Evolutionary conservation across 2,113 vertebrate species (phyloP).

Genomic region (Xenotilapia leptura): DNA sequence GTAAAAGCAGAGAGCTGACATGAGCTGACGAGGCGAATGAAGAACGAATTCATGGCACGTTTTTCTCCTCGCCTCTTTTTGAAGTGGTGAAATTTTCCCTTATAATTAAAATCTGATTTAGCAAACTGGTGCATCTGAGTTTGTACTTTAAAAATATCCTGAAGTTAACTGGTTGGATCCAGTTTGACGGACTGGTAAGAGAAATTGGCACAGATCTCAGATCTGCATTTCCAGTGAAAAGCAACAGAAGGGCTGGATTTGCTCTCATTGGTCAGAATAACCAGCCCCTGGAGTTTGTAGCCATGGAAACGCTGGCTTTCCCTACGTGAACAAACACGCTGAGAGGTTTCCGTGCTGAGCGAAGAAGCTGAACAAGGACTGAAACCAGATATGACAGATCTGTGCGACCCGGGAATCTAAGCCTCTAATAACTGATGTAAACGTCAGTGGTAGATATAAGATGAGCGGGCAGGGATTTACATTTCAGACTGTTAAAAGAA

Average conservation of each 20-base stretch:
- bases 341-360: not conserved
- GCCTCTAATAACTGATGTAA: not conserved
- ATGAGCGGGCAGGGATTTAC: not conserved
- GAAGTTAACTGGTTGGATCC: not conserved
- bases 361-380: not conserved
- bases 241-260: not conserved
- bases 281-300: not conserved
- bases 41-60: rapidly evolving
- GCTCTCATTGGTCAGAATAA: not conserved
- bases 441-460: not conserved
- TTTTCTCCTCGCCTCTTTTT: not conserved
- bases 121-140: not conserved
- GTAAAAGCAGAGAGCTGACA: not conserved
- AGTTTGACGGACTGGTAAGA: not conserved
- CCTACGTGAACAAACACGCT: not conserved
- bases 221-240: not conserved
- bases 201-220: not conserved
- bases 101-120: not conserved
- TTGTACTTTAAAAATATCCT: not conserved
- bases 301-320: not conserved
- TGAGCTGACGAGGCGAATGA: not conserved
- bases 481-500: not conserved
- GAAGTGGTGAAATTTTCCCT: not conserved
- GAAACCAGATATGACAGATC: not conserved
- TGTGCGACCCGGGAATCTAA: not conserved